Evolutionary conservation across 2,113 vertebrate genomes (phyloP), one percentile per base, ranked within the genome.

Genomic region (Enhydra lutris): DNA sequence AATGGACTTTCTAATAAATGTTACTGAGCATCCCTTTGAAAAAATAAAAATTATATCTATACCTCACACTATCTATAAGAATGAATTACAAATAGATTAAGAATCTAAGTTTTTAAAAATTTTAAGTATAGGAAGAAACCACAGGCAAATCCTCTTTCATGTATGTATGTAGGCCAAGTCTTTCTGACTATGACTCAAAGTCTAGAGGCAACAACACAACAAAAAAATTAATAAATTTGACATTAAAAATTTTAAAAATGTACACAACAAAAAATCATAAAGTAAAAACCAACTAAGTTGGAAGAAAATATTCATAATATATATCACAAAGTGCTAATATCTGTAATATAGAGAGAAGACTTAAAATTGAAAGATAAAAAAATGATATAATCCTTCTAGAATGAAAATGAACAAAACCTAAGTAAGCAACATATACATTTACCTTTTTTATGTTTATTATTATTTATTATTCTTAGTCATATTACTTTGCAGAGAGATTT

Each of bases 401-500:
- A 85, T 47, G 15, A 65, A 63, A 85, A 65, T 47, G 65, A 59
- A 65, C 18, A 74, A 74, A 47, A 65, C 18, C 39, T 85, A 47
- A 47, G 42, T 47, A 65, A 34, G 29, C 39, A 14, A 65, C 39
- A 65, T 85, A 65, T 23, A 47, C 6, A 47, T 39, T 63, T 31
- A 83, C 6, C 73, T 55, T 55, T 52, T 55, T 55, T 61, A 36
- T 23, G 6, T 42, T 89, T 52, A 80, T 55, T 59, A 67, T 74
- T 89, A 87, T 96, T 91, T 50, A 87, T 96, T 91, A 47, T 95
- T 78, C 57, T 39, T 18, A 71, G 39, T 76, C 18, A 47, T 52
- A n/a, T 57, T 89, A 86, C 73, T 83, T 71, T 71, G 14, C 82
- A 1, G 71, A 96, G 71, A 96, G n/a, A 57, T 47, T 73, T 31